Base-by-base conservation (phyloP, 2,113 vertebrate species). In the Podarcis muralis region DNA sequence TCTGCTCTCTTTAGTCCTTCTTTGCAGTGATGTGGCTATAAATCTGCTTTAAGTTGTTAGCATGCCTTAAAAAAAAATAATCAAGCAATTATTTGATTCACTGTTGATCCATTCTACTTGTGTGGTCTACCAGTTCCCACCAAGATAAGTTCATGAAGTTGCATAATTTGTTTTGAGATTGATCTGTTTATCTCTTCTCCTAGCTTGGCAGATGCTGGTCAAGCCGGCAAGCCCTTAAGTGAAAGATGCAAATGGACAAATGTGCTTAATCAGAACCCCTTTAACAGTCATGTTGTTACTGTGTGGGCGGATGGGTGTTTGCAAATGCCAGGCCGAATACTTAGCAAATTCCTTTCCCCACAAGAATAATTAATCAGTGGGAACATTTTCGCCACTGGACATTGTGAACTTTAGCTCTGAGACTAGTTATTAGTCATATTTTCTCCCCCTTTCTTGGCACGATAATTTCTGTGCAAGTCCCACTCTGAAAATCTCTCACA, bases 341-440 rank as follows among this genome's bases (percentile, higher is more conserved):
- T 95, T 93, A 93, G 89, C 65, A 87, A 87, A 96, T 95, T 95
- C 95, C 92, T 92, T 92, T 87, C 89, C 35, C 81, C 77, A 92
- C 90, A 77, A 86, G 93, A 92, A 88, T 88, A 92, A 92, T 95
- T 91, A 91, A 92, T 92, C 93, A 92, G 86, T 94, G 93, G 93
- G 94, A 95, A 96, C 93, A 65, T 48, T n/a, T 89, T 94, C 89
- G 88, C 92, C 0, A 0, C 90, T 87, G 82, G 81, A 95, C 88
- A 91, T 59, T 80, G 90, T 25, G 88, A 92, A 93, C 95, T 91
- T 90, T 92, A 92, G 90, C 84, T 93, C 62, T 1, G 83, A 92
- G 88, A 92, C 91, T 75, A 43, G 75, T 87, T 92, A 94, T 95
- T 95, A 95, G 90, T 95, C 94, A 95, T 87, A 88, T 85, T 86